Evolutionary conservation across 2,888 invertebrate genomes (phyloP), one percentile per base, ranked within the genome.

Genomic region (Parnassius apollo): DNA sequence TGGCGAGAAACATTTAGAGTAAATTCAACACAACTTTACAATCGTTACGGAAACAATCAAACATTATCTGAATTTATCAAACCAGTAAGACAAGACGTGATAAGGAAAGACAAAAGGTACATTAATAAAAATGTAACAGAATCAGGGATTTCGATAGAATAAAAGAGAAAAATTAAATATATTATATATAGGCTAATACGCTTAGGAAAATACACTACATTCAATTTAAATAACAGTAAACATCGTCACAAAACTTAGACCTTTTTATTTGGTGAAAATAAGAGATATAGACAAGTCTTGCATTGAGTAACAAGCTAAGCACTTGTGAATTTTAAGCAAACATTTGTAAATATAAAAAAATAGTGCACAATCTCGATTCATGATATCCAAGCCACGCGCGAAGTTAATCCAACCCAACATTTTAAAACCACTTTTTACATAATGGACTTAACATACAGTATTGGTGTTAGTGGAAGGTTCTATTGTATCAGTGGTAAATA

Each of bases 371-470:
- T 49, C 9, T 55, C 9, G 9, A 56, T 59, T 55, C 63, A 64
- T 64, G 59, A 60, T 64, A 60, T 56, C 64, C 64, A 64, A 53
- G 52, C 51, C 64, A 52, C 48, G 50, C 42, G 56, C 62, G 67
- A 68, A 71, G 65, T 66, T 71, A 69, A 71, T 74, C 70, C 68
- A 72, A 80, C 74, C 73, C 73, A 75, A 72, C 69, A 65, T 72
- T 13, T 49, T 78, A 78, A 80, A 78, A 77, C 76, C 78, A 75
- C 75, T 70, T 79, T 70, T 79, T 78, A 83, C 77, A 83, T 88
- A 86, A 79, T 81, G 79, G 82, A 86, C 85, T 86, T 80, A 78
- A 80, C 80, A 75, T 67, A 74, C 73, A 78, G 72, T 75, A 81
- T 80, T 81, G 83, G 81, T 83, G 85, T 88, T 86, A 88, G 87